phyloP scores from a whole-genome alignment of 1,140 invertebrate genomes.

The Lasioglossum albipes region DNA sequence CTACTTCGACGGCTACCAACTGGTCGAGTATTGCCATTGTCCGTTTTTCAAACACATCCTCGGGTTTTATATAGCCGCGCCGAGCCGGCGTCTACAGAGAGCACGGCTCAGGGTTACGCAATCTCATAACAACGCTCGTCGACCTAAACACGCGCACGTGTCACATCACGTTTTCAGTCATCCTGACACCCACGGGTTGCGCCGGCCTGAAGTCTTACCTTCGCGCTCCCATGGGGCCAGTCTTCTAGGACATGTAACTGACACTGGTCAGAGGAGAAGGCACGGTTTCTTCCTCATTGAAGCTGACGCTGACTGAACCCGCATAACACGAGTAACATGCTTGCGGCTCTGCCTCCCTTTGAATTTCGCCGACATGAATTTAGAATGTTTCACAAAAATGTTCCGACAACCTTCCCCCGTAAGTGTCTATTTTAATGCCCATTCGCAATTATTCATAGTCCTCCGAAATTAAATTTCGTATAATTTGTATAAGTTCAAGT shows the following conservation, averaged over 20 bases:
- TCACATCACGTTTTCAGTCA: slow-evolving; percentile 71
- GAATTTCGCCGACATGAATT: slow-evolving; percentile 39
- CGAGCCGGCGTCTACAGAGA: background rate
- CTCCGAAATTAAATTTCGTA: too few species aligned
- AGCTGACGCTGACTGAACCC: slow-evolving; percentile 68
- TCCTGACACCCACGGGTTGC: slow-evolving; percentile 49
- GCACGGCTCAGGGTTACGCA: slow-evolving; percentile 22
- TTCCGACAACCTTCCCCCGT: background rate
- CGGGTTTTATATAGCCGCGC: background rate
- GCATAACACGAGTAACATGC: slow-evolving; percentile 61
- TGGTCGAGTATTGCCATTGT: background rate
- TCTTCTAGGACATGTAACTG: slow-evolving; percentile 75
- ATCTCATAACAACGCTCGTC: slow-evolving; percentile 57
- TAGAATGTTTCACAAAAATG: background rate
- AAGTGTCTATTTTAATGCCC: too few species aligned
- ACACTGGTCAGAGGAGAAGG: slow-evolving; percentile 70
- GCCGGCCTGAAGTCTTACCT: slow-evolving; percentile 66
- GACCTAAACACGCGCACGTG: slow-evolving; percentile 60
- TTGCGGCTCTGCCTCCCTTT: slow-evolving; percentile 76
- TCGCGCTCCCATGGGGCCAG: slow-evolving; percentile 71
- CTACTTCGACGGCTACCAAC: too few species aligned
- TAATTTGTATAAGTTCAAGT: too few species aligned
- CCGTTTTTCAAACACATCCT: background rate
- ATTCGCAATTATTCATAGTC: too few species aligned
- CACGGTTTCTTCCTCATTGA: slow-evolving; percentile 71